A percentile compares a stretch with the other conserved stretches of the same genome.
Conservation (phyloP, 2,797 vertebrate species). For the Cygnus olor region DNA sequence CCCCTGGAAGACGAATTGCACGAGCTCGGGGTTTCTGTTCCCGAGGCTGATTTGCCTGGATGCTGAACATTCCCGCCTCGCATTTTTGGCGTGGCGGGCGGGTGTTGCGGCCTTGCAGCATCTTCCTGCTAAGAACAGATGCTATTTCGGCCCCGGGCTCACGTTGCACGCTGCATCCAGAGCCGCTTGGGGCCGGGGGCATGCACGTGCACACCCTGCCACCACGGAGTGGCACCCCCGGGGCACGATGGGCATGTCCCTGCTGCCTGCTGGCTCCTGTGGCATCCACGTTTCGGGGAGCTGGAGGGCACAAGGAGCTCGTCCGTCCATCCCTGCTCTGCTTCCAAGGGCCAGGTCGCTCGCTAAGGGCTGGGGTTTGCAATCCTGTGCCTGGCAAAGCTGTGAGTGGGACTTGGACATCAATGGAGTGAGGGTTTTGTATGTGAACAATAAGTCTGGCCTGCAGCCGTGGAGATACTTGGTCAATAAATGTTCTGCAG, state of each 20-base stretch:
- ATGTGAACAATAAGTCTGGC: accelerated
- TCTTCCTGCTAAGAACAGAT: slow-evolving; percentile 13
- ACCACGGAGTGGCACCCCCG: neutral
- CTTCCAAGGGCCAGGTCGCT: neutral
- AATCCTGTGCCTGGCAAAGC: neutral
- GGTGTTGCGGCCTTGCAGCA: neutral
- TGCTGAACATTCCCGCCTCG: neutral
- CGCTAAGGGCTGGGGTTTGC: neutral
- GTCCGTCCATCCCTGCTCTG: accelerated
- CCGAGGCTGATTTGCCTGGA: neutral
- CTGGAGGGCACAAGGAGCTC: accelerated
- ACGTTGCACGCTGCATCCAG: neutral
- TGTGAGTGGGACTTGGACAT: neutral
- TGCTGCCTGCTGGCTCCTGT: accelerated
- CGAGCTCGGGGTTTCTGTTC: neutral
- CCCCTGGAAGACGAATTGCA: neutral
- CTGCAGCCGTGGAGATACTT: neutral
- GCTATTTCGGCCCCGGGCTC: neutral
- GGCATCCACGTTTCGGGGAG: accelerated
- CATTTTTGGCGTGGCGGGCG: neutral
- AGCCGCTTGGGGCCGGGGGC: neutral
- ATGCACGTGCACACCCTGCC: neutral
- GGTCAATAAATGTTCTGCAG: neutral
- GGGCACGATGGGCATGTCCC: accelerated
- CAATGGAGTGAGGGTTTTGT: neutral